Evolutionary conservation across 1,140 invertebrate species (phyloP), one percentile per base, ranked within the genome.

Genomic region (Dreissena polymorpha): DNA sequence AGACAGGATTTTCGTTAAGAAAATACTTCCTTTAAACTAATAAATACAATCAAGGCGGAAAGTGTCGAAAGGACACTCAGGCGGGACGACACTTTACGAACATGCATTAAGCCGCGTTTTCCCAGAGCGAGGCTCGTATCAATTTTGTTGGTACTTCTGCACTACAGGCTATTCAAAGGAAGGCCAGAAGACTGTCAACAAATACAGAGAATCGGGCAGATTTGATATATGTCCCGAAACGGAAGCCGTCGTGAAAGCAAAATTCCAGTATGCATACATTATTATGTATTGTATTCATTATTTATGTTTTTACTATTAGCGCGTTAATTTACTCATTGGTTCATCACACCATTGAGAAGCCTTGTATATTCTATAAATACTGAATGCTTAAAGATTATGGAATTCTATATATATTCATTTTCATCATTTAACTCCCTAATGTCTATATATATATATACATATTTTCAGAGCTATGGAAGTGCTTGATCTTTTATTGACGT

Each of bases 191-290:
- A 75, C 88, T 6, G 89, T 93, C 0, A 87, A 89, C 23, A 85
- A 87, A 7, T 93, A 91, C 67, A 74, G 89, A 57, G 75, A 83
- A 7, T 86, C 86, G 12, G 88, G 89, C 13, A 79, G 92, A 29
- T 93, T 89, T 88, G 91, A 92, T 65, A 74, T 64, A 18, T 88
- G 83, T 71, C 75, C 68, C 10, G 90, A 92, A 73, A 86, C 90
- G 0, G 89, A 88, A 57, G 92, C 92, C 13, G 87, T 93, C 63
- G 91, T 92, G 25, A 89, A 92, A 86, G 92, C 92, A 2, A 93
- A 93, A 88, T 92, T 88, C 78, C 91, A 92, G 92, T 93, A 88
- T 68, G 25, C 21, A 25, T 68, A 68, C 6, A 8, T 23, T n/a
- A 16, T 25, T 25, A 25, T 21, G 29, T n/a, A 49, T 14, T 18